Base-by-base conservation (phyloP, 2,113 vertebrate genomes). In the Myotis brandtii region DNA sequence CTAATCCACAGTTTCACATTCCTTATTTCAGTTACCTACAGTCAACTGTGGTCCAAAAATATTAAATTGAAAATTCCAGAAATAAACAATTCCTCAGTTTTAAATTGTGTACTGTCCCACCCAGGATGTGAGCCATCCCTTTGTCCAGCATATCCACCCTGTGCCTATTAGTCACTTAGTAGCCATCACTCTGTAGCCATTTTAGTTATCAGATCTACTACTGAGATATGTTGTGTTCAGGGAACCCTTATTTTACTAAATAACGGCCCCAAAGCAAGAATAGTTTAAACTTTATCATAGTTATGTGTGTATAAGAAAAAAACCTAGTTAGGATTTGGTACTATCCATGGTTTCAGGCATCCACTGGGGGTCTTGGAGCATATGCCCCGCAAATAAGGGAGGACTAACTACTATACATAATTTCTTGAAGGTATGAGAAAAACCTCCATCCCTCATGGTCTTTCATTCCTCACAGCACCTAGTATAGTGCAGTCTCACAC, bases 381-480 rank as follows among this genome's bases (percentile, higher is more conserved):
- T 25, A 62, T 82, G 16, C 27, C 56, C 56, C 4, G 8, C 34
- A 82, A 14, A 20, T 62, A 43, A 30, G 16, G 25, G 21, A 37
- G 54, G 14, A 59, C 37, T 30, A 27, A 82, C 37, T 18, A 62
- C 25, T 43, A 30, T 20, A 30, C 5, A 46, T 48, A 82, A 85
- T 80, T 89, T 95, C 86, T 93, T 32, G 21, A 67, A 86, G 34
- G 25, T 86, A 23, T 94, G n/a, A 59, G 40, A 48, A 72, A 90
- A 82, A 85, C 5, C 20, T 30, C 17, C 54, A 82, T 30, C 21
- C 64, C 48, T 82, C 43, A 48, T 64, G 25, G 73, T n/a, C 59
- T 92, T 88, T 73, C 43, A 66, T 86, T 75, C 69, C 77, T 91
- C 6, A 6, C 17, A 86, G n/a, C 76, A 80, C 54, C 66, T 34